These are phyloP conservation scores for Apistogramma diplotaenia DNA, from an alignment of 2,113 vertebrate species.

Conservation along the genomic window DNA sequence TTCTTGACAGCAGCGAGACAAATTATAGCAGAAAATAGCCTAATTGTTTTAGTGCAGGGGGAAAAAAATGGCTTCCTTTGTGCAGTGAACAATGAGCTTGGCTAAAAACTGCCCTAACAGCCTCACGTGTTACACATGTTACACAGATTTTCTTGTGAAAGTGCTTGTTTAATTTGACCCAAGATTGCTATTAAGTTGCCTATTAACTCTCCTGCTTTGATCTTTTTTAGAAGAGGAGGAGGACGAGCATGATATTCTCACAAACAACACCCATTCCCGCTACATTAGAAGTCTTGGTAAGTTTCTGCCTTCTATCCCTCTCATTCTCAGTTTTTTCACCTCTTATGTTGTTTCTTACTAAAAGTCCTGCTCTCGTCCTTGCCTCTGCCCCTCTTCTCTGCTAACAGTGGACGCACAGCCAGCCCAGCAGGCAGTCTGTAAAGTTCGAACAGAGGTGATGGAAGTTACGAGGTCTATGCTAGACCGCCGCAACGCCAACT, in stretches of 20 bases:
- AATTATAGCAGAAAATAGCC: conserved; percentile 68
- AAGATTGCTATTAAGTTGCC: background rate
- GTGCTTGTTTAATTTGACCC: conserved; percentile 12
- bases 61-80: conserved; percentile 66
- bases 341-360: background rate
- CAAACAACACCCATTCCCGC: conserved; percentile 48
- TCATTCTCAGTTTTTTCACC: background rate
- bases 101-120: conserved; percentile 25
- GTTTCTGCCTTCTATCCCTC: conserved; percentile 4
- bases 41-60: conserved; percentile 66
- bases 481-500: conserved; percentile 90
- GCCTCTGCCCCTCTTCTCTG: conserved; percentile 33
- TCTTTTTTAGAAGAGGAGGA: conserved; percentile 53
- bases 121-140: conserved; percentile 4
- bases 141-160: background rate
- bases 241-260: conserved; percentile 41
- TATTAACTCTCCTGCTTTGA: background rate
- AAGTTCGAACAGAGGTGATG: conserved; percentile 88
- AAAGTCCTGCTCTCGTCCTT: background rate
- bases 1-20: conserved; percentile 57
- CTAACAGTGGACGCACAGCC: conserved; percentile 72
- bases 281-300: conserved; percentile 64
- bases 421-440: conserved; percentile 87
- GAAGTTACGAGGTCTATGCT: conserved; percentile 89
- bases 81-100: conserved; percentile 63